Base-by-base conservation (phyloP, 2,113 vertebrate species). In the Pipa parva region DNA sequence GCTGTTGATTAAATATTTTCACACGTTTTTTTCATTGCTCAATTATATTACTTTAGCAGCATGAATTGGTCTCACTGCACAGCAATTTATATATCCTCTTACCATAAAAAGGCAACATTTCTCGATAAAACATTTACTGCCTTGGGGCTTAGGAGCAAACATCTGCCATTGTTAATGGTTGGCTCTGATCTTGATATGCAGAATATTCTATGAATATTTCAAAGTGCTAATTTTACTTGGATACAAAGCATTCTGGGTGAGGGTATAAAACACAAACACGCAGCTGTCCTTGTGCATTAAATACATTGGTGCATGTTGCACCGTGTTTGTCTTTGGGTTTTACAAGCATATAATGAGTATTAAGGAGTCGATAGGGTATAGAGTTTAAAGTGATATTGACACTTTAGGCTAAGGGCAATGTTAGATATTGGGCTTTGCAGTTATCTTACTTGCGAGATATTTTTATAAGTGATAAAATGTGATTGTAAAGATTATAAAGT, bases 1-100 rank as follows among this genome's bases (percentile, higher is more conserved):
- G 66, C 57, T 54, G 57, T 50, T 54, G 57, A 61, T 70, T 60
- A 70, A 70, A 69, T 59, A 52, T 69, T 69, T 59, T 69, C 57
- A 60, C 57, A 69, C 54, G 66, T 70, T 61, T 59, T 61, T 59
- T 70, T 70, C 61, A 70, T 70, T 60, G 66, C 66, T 51, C 66
- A 60, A 70, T 70, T 70, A 70, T 48, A 70, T 48, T n/a, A 42
- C 33, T 52, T 42, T 70, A 58, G 58, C 66, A 70, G 33, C 48
- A 28, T 39, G 51, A 54, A 52, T 70, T 36, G 39, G 57, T 54
- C 49, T 25, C 29, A 58, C 63, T 55, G 57, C 22, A 20, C 31
- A 39, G 58, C 36, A 61, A 61, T 70, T 70, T 54, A 70, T 70
- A 58, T 61, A 48, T 12, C 11, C 39, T 70, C 25, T 54, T 39